Evolutionary conservation across 2,888 invertebrate genomes (phyloP).

Genomic region (Drosophila nr. perissopoda): DNA sequence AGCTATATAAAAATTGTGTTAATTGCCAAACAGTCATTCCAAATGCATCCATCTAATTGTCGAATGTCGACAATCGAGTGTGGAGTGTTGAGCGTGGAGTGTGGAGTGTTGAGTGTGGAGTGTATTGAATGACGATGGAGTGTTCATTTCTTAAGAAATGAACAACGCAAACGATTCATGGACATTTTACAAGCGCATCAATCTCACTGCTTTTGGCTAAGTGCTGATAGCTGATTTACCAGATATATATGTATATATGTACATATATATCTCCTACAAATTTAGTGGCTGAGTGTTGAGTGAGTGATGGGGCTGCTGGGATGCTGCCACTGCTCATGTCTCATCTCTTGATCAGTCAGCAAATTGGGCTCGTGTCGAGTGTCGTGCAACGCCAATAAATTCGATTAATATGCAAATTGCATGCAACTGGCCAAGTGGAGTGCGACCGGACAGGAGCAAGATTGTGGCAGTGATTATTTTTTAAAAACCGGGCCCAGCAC

Average conservation of each 20-base stretch:
- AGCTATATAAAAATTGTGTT: slow-evolving; percentile 71
- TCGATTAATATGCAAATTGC: slow-evolving; percentile 73
- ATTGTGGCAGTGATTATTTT: background rate
- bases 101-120: background rate
- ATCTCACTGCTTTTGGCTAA: slow-evolving; percentile 53
- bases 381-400: slow-evolving; percentile 51
- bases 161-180: slow-evolving; percentile 11
- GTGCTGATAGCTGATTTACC: slow-evolving; percentile 67
- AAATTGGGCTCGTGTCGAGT: slow-evolving; percentile 40
- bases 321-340: slow-evolving; percentile 6
- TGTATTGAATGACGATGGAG: slow-evolving; percentile 8
- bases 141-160: background rate
- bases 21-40: slow-evolving; percentile 53
- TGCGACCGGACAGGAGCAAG: background rate
- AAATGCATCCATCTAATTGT: slow-evolving; percentile 14
- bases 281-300: slow-evolving; percentile 31
- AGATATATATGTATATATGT: slow-evolving; percentile 19
- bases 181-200: slow-evolving; percentile 62
- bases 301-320: slow-evolving; percentile 51
- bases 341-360: slow-evolving; percentile 5
- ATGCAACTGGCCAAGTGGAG: slow-evolving; percentile 39
- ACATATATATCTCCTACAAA: background rate
- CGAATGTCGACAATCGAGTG: background rate
- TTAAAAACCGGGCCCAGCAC: background rate
- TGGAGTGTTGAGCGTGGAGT: background rate